phyloP scores from a whole-genome alignment of 2,113 vertebrate species.

The Tauraco erythrolophus region DNA sequence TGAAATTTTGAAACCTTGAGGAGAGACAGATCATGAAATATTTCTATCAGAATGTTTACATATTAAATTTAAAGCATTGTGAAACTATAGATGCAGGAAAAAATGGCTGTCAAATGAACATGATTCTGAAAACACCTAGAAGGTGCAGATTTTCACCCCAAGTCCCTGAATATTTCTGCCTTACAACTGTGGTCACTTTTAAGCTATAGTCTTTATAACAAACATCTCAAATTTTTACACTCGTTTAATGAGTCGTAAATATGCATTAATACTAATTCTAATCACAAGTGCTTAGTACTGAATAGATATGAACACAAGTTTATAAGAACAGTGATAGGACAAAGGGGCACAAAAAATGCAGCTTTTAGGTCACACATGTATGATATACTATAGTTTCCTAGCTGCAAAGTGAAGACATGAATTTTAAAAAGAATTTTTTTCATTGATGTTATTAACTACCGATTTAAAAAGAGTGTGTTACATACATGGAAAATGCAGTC shows the following conservation, averaged over 20 bases:
- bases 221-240: not conserved
- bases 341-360: not conserved
- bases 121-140: not conserved
- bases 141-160: not conserved
- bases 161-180: not conserved
- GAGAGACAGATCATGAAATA: not conserved
- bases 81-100: not conserved
- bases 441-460: not conserved
- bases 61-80: not conserved
- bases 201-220: not conserved
- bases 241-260: constrained; percentile 27
- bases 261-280: not conserved
- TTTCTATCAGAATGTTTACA: not conserved
- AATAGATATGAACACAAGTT: constrained; percentile 1
- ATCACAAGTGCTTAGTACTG: not conserved
- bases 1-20: not conserved
- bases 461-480: not conserved
- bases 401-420: not conserved
- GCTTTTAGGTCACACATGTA: not conserved
- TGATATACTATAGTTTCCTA: not conserved
- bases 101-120: not conserved
- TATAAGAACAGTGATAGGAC: constrained; percentile 7
- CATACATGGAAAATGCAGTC: not conserved
- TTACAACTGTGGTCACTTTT: not conserved
- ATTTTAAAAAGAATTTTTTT: not conserved